Percentiles rank a stretch among this genome's conserved stretches.
These are phyloP conservation scores for Illadopsis cleaveri DNA, from an alignment of 2,113 vertebrate species.

Conservation along the genomic window DNA sequence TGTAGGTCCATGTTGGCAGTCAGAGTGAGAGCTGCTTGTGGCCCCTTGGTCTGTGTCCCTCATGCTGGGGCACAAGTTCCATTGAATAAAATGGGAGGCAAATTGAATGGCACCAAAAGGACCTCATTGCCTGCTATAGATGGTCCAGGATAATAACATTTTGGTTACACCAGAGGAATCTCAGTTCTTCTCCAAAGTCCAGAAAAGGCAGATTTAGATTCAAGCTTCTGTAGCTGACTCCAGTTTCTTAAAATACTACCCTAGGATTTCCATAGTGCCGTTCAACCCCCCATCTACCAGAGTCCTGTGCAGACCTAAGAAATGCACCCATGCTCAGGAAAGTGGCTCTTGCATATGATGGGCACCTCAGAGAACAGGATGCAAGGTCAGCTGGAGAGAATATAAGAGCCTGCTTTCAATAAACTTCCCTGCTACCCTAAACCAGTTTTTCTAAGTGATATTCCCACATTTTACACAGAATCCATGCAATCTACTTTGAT, in stretches of 20 bases:
- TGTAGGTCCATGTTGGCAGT: rapidly evolving
- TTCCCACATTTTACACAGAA: neutral
- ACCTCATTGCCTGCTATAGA: no score
- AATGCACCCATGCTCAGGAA: rapidly evolving
- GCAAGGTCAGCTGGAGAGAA: neutral
- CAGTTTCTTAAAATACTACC: neutral
- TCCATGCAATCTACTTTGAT: neutral
- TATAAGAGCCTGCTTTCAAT: neutral
- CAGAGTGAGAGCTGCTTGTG: no score
- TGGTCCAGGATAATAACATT: neutral
- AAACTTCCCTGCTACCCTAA: neutral
- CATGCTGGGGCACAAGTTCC: rapidly evolving
- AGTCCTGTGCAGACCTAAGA: neutral
- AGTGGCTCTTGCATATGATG: rapidly evolving
- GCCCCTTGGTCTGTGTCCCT: neutral
- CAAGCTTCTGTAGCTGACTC: neutral
- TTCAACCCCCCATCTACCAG: rapidly evolving
- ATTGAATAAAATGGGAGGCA: neutral
- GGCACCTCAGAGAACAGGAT: no score
- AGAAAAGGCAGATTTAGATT: neutral
- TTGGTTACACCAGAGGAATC: neutral
- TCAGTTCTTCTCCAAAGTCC: neutral
- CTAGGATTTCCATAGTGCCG: neutral
- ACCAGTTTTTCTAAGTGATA: neutral
- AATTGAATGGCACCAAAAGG: neutral